Evolutionary conservation across 37 sponge, comb jelly and placozoan species (phyloP).

Genomic region (Halisarca cf. caerulea): DNA sequence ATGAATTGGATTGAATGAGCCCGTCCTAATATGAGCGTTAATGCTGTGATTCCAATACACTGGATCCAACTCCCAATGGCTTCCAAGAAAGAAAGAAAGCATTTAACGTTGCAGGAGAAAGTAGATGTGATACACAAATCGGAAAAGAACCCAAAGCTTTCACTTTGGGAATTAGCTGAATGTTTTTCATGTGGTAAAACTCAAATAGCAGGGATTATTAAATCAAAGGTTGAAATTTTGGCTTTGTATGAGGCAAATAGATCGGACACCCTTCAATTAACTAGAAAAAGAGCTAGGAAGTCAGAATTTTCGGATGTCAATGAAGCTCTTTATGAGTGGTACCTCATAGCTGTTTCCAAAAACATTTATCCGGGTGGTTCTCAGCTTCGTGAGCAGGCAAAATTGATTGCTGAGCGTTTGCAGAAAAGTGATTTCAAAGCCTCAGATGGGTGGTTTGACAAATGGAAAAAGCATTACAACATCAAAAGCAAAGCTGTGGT

Average conservation of each 20-base stretch:
- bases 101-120: slow-evolving; percentile 17
- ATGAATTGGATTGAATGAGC: too few species aligned
- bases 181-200: slow-evolving; percentile 16
- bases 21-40: too few species aligned
- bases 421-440: background rate
- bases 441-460: slow-evolving; percentile 12
- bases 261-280: slow-evolving; percentile 4
- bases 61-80: background rate
- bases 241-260: background rate
- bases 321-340: slow-evolving; percentile 9
- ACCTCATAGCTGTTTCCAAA: slow-evolving; percentile 9
- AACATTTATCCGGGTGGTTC: slow-evolving; percentile 6
- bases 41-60: too few species aligned
- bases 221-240: background rate
- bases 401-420: background rate
- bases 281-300: slow-evolving; percentile 16
- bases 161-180: slow-evolving; percentile 12
- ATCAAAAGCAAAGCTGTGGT: slow-evolving; percentile 28
- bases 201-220: background rate
- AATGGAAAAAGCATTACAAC: slow-evolving; percentile 7
- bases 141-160: background rate
- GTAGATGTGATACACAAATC: background rate
- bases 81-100: slow-evolving; percentile 16
- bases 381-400: slow-evolving; percentile 1
- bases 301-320: slow-evolving; percentile 24